Evolutionary conservation across 2,113 vertebrate species (phyloP).

Genomic region (Datnioides undecimradiatus): DNA sequence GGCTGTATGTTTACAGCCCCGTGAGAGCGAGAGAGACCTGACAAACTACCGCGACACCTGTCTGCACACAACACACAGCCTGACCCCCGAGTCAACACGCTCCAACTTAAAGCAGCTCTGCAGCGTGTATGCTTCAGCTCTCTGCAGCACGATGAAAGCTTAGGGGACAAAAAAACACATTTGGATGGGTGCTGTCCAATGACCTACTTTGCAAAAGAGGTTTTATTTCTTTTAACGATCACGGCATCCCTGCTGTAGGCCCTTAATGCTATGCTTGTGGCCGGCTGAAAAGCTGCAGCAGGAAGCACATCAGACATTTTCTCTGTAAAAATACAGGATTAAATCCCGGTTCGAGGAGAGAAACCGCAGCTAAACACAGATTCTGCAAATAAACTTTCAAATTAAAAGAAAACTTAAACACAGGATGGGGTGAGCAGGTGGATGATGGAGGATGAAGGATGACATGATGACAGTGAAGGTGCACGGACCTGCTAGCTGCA

Average conservation of each 20-base stretch:
- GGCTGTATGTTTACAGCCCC: background rate
- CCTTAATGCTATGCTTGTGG: background rate
- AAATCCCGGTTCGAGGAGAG: too few relatives aligned
- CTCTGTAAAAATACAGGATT: too few relatives aligned
- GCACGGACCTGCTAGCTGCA: conserved; percentile 15
- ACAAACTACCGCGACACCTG: conserved; percentile 21
- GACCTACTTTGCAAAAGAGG: conserved; percentile 80
- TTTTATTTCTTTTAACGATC: conserved; percentile 65
- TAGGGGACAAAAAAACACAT: conserved; percentile 25
- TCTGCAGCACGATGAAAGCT: conserved; percentile 51
- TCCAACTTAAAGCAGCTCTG: conserved; percentile 16
- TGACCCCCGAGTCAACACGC: too few relatives aligned
- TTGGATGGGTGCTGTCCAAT: conserved; percentile 65
- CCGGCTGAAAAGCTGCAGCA: background rate
- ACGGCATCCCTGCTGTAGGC: conserved; percentile 18
- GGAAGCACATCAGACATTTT: too few relatives aligned
- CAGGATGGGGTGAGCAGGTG: background rate
- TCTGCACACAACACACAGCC: background rate
- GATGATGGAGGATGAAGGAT: conserved; percentile 15
- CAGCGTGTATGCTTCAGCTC: conserved; percentile 8
- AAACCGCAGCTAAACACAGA: too few relatives aligned
- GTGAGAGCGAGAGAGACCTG: conserved; percentile 3
- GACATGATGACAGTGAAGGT: conserved; percentile 5
- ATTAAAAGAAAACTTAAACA: background rate
- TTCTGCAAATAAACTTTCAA: background rate